These are phyloP conservation scores for Callionymus lyra DNA, from an alignment of 2,113 vertebrate species.

Conservation along the genomic window DNA sequence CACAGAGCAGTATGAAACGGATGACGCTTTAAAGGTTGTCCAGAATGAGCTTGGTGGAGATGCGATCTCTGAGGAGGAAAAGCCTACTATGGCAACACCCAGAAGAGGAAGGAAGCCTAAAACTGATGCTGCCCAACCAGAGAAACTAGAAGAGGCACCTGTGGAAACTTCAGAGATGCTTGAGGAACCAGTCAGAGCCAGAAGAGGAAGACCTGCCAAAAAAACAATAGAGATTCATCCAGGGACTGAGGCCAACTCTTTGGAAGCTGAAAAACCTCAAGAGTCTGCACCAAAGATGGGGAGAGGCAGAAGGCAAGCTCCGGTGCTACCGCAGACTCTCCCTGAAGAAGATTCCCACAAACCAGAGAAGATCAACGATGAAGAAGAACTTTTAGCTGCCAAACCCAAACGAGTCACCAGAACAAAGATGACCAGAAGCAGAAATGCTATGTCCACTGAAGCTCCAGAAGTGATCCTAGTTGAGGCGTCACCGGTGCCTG, in stretches of 20 bases:
- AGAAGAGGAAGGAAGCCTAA: no score
- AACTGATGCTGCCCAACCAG: no score
- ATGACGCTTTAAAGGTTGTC: conserved; percentile 6
- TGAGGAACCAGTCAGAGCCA: conserved; percentile 20
- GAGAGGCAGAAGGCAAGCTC: conserved; percentile 17
- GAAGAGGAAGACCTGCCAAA: conserved; percentile 31
- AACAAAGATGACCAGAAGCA: conserved; percentile 17
- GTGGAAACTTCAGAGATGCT: not conserved
- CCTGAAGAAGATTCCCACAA: not conserved
- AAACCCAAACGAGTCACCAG: conserved; percentile 35
- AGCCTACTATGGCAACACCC: not conserved
- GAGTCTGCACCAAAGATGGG: conserved; percentile 17
- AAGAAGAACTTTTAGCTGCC: not conserved
- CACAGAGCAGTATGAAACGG: not conserved
- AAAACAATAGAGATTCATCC: conserved; percentile 14
- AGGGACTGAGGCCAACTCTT: not conserved
- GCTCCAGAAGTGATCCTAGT: conserved; percentile 4
- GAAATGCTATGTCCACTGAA: conserved; percentile 14
- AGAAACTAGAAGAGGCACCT: no score
- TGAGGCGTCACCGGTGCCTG: no score
- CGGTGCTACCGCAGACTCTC: conserved; percentile 15
- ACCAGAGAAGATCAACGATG: not conserved
- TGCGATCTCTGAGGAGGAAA: conserved; percentile 2
- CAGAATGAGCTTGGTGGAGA: conserved; percentile 9
- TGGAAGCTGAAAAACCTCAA: not conserved